Conservation (phyloP, 2,113 vertebrate genomes). For the Limanda limanda region DNA sequence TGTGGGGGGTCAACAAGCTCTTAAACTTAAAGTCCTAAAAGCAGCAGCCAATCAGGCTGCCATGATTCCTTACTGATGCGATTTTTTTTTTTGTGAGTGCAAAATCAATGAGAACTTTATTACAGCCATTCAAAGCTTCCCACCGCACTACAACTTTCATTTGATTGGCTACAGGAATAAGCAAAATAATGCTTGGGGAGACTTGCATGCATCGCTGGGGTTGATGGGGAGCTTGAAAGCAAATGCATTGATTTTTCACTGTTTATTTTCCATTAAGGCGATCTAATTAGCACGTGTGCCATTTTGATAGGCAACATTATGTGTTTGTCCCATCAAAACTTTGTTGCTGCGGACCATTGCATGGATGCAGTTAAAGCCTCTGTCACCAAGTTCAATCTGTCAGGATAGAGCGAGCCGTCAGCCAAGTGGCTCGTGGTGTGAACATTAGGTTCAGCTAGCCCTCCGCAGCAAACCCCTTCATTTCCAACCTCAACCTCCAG, state of each 20-base stretch:
- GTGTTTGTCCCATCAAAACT: slow-evolving; percentile 6
- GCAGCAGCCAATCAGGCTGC: slow-evolving; percentile 6
- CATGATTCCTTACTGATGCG: background rate
- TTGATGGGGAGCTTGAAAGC: slow-evolving; percentile 30
- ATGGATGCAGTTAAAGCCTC: slow-evolving; percentile 1
- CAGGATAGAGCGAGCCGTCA: slow-evolving; percentile 16
- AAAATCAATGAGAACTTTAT: slow-evolving; percentile 61
- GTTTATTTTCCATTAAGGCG: slow-evolving; percentile 21
- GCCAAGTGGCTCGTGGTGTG: background rate
- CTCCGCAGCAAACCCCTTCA: slow-evolving; percentile 4
- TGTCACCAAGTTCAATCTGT: slow-evolving; percentile 4
- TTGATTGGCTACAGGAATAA: slow-evolving; percentile 33
- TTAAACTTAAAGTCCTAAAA: background rate
- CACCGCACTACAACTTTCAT: slow-evolving; percentile 10
- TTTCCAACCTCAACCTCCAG: slow-evolving; percentile 6
- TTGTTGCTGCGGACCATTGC: background rate
- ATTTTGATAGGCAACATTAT: slow-evolving; percentile 11
- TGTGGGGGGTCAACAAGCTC: background rate
- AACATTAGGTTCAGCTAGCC: background rate
- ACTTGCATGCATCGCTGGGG: slow-evolving; percentile 9
- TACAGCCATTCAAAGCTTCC: slow-evolving; percentile 45
- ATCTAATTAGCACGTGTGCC: slow-evolving; percentile 17
- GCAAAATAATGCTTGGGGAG: slow-evolving; percentile 26
- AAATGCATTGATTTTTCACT: slow-evolving; percentile 30
- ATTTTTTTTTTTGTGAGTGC: slow-evolving; percentile 31